Evolutionary conservation across 2,888 invertebrate species (phyloP).

Genomic region (Meloe dianella): DNA sequence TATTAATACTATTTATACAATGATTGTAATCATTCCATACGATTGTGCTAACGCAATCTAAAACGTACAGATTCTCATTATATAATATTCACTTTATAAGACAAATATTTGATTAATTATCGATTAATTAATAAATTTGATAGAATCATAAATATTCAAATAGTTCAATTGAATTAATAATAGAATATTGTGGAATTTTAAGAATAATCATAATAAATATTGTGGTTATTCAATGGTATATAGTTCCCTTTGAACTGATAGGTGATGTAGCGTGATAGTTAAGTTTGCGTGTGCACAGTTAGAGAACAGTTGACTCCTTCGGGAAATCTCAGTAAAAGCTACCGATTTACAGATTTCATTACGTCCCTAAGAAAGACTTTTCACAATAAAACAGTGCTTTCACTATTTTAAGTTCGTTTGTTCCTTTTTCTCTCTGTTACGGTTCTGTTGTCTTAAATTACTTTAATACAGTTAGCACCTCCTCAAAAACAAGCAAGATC

Average conservation of each 20-base stretch:
- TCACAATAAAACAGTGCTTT: slow-evolving; percentile 14
- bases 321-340: slow-evolving; percentile 36
- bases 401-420: slow-evolving; percentile 11
- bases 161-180: neutral
- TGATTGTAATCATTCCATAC: slow-evolving; percentile 34
- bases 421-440: slow-evolving; percentile 14
- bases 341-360: slow-evolving; percentile 37
- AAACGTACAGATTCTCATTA: neutral
- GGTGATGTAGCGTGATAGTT: slow-evolving; percentile 30
- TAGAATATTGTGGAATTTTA: too few relatives aligned
- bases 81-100: slow-evolving; percentile 10
- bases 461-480: neutral
- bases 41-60: slow-evolving; percentile 27
- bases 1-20: slow-evolving; percentile 40
- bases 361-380: slow-evolving; percentile 21
- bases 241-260: slow-evolving; percentile 25
- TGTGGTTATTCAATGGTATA: slow-evolving; percentile 12
- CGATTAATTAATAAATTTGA: neutral
- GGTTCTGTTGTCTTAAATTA: neutral
- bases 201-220: neutral
- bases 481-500: neutral
- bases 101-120: slow-evolving; percentile 23
- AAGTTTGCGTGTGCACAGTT: slow-evolving; percentile 24
- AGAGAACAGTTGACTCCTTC: slow-evolving; percentile 26
- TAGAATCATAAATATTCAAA: neutral